Percentiles rank a stretch among this genome's conserved stretches.
phyloP scores from a whole-genome alignment of 2,888 invertebrate genomes.

The Tenodera sinensis region DNA sequence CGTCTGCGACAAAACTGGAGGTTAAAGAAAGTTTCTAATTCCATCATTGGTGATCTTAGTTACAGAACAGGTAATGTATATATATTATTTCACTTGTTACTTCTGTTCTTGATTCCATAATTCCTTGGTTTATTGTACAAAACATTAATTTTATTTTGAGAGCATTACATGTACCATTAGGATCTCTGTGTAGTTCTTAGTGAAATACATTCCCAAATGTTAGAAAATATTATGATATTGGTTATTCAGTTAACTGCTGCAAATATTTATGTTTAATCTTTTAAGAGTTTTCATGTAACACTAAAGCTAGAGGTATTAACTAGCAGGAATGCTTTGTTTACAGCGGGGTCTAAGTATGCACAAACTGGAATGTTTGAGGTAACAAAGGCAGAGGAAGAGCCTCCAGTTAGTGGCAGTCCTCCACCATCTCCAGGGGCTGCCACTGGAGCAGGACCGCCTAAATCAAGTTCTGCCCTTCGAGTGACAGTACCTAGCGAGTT shows the following conservation, averaged over 20 bases:
- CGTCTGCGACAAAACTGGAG: slow-evolving; percentile 91
- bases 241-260: too few species aligned
- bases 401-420: slow-evolving; percentile 42
- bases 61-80: slow-evolving; percentile 54
- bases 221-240: too few species aligned
- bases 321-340: slow-evolving; percentile 8
- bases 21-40: slow-evolving; percentile 91
- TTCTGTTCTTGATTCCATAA: too few species aligned
- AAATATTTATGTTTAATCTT: too few species aligned
- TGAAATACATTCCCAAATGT: too few species aligned
- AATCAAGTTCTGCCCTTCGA: slow-evolving; percentile 71
- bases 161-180: too few species aligned
- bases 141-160: too few species aligned
- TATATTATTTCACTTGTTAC: too few species aligned
- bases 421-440: slow-evolving; percentile 43
- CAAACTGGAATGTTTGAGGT: slow-evolving; percentile 96
- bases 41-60: slow-evolving; percentile 93
- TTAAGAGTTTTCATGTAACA: too few species aligned
- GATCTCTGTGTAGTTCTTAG: too few species aligned
- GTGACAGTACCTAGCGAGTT: slow-evolving; percentile 92
- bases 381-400: slow-evolving; percentile 83
- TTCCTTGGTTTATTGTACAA: too few species aligned
- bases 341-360: slow-evolving; percentile 87
- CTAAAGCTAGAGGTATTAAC: background rate
- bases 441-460: slow-evolving; percentile 42